Evolutionary conservation across 2,888 invertebrate species (phyloP), one percentile per base, ranked within the genome.

Genomic region (Synanthedon vespiformis): DNA sequence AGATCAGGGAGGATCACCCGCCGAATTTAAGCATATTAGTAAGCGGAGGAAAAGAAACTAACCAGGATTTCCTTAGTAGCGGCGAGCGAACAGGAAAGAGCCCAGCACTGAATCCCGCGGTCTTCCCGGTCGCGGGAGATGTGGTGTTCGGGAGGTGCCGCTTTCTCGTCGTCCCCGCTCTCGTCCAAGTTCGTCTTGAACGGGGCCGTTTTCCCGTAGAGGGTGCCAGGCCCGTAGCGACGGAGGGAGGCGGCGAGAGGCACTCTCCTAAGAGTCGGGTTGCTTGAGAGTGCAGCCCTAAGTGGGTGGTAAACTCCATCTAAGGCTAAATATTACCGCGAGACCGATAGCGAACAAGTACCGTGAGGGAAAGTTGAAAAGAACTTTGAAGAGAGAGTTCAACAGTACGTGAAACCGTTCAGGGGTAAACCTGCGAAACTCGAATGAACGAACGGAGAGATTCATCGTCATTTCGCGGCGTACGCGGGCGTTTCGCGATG

Each of bases 21-120:
- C 62, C 88, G 18, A 22, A 22, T 71, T 89, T 88, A 87, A 90
- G 89, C 88, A 89, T 89, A 89, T 89, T 72, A 89, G 63, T 89
- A 81, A 88, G 88, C 82, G 87, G 88, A 88, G 89, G 89, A 89
- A 89, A 89, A 89, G 88, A 90, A 90, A 90, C 85, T 84, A 89
- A 89, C 86, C 57, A 84, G 84, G 88, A 89, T 90, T 89, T 80
- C 88, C 85, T 69, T 72, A 90, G 89, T 90, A 90, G 85, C 88
- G 87, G 89, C 89, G 89, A 90, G 88, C 82, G 88, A 90, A 89
- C 69, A 70, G 83, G 89, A 80, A 88, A 64, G 51, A 89, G 88
- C 89, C 88, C 89, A 90, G 84, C 89, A 80, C 88, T 80, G 85
- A 90, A 89, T 83, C 86, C 76, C 72, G 65, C 69, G 68, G 72